Conservation (phyloP, 2,888 invertebrate genomes). For the Colostygia pectinataria region DNA sequence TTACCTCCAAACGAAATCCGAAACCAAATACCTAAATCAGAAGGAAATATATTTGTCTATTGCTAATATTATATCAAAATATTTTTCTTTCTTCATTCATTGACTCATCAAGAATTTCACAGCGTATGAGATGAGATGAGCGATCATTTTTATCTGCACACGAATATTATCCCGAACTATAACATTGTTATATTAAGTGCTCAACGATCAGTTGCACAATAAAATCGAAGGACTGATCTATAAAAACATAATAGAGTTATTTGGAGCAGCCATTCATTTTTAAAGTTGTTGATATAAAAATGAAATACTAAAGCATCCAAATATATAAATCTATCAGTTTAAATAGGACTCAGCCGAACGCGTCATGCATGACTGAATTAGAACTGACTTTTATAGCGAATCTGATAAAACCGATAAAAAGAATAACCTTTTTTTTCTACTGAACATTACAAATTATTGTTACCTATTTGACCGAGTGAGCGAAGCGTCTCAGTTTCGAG, state of each 20-base stretch:
- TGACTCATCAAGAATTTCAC: slow-evolving; percentile 4
- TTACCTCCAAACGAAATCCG: too few relatives aligned
- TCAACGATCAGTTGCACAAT: slow-evolving; percentile 43
- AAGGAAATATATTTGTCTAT: too few relatives aligned
- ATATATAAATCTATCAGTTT: neutral
- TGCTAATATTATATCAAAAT: too few relatives aligned
- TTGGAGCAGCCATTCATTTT: slow-evolving; percentile 14
- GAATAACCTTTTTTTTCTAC: too few relatives aligned
- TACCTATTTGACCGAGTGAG: too few relatives aligned
- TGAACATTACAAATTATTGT: too few relatives aligned
- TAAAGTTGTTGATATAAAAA: slow-evolving; percentile 14
- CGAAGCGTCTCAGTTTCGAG: too few relatives aligned
- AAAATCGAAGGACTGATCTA: slow-evolving; percentile 47
- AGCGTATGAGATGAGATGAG: slow-evolving; percentile 25
- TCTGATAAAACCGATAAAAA: too few relatives aligned
- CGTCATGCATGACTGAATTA: too few relatives aligned
- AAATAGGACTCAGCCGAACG: neutral
- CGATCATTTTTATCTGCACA: slow-evolving; percentile 39
- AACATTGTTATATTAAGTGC: slow-evolving; percentile 47
- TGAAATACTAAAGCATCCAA: neutral
- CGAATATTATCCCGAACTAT: slow-evolving; percentile 49
- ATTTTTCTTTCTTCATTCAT: neutral
- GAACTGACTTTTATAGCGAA: too few relatives aligned
- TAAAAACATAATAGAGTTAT: slow-evolving; percentile 27
- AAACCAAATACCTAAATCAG: too few relatives aligned